Evolutionary conservation across 1,140 invertebrate genomes (phyloP), one percentile per base, ranked within the genome.

Genomic region (Aphaenogaster rudis): DNA sequence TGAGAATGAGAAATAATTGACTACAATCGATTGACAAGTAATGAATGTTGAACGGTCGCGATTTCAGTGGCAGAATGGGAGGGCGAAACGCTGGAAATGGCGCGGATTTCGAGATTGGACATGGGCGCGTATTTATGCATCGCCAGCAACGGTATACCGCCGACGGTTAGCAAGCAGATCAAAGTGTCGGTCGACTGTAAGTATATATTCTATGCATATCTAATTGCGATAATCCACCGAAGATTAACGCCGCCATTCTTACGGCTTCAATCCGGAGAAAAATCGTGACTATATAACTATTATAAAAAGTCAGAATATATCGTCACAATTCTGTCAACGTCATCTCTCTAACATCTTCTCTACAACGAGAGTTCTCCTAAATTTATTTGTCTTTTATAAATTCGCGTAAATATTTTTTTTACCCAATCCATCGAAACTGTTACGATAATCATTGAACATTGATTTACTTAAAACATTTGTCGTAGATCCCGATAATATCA

Each of bases 111-210:
- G 42, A 96, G 98, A 72, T 95, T 99, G 67, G 98, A 98, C 92
- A 99, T 99, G 98, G 98, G 98, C 21, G 97, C 97, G 52, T 99
- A 98, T 95, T 96, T 99, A 52, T 99, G 98, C 94, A 98, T 99
- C 84, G 98, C 98, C 17, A 96, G 94, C 92, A 98, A 98, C 92
- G 97, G 97, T 3, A 97, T 98, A 45, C 97, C 97, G 48, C 97
- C 97, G 2, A 97, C 97, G 63, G 98, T 99, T 86, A 98, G 98
- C 94, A 98, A 99, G 95, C 96, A 98, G 93, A 98, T 99, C 92
- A 98, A 98, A 97, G 97, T 99, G 93, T 98, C 98, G 95, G 98
- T 99, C 59, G 98, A 99, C 94, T 99, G 98, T 99, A 96, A 98
- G 98, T 98, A 96, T 28, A 86, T 28, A 21, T 13, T 45, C 3